phyloP scores from a whole-genome alignment of 2,888 invertebrate genomes.

The Choreutis nemorana region DNA sequence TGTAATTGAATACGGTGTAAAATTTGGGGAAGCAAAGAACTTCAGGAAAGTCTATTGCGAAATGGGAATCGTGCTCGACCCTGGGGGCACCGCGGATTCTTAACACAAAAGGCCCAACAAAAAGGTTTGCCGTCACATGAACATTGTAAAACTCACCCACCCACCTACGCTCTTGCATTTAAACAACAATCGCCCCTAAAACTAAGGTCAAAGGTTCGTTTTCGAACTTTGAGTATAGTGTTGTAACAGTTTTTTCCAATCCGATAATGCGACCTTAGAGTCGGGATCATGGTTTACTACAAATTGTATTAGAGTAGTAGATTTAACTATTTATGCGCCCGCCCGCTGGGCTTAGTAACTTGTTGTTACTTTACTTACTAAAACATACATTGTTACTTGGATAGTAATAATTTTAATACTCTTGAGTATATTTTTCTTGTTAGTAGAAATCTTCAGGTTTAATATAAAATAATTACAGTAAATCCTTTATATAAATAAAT shows the following conservation, averaged over 20 bases:
- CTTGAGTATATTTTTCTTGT: background rate
- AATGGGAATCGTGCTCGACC: slow-evolving; percentile 61
- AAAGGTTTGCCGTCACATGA: slow-evolving; percentile 63
- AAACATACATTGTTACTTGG: too few relatives aligned
- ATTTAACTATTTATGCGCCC: slow-evolving; percentile 63
- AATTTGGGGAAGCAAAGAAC: slow-evolving; percentile 39
- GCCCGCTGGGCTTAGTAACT: slow-evolving; percentile 13
- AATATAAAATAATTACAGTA: too few relatives aligned
- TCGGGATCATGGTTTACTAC: slow-evolving; percentile 65
- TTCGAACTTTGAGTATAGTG: slow-evolving; percentile 24
- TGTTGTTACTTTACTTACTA: slow-evolving; percentile 3
- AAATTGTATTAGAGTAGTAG: slow-evolving; percentile 65
- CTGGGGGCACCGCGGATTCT: slow-evolving; percentile 54
- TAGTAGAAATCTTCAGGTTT: too few relatives aligned
- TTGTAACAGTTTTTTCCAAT: slow-evolving; percentile 62
- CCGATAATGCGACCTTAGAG: slow-evolving; percentile 65
- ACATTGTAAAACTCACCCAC: slow-evolving; percentile 61
- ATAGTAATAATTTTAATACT: background rate
- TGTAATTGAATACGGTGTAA: slow-evolving; percentile 29
- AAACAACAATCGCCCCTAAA: slow-evolving; percentile 34
- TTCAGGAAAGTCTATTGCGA: slow-evolving; percentile 53
- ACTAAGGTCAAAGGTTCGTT: slow-evolving; percentile 25
- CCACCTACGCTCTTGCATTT: slow-evolving; percentile 29
- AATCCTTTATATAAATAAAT: too few relatives aligned
- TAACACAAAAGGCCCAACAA: slow-evolving; percentile 60